A percentile compares a stretch with the other conserved stretches of the same genome.
Evolutionary conservation across 2,888 invertebrate species (phyloP).

Genomic region (Ectropis crepuscularia): DNA sequence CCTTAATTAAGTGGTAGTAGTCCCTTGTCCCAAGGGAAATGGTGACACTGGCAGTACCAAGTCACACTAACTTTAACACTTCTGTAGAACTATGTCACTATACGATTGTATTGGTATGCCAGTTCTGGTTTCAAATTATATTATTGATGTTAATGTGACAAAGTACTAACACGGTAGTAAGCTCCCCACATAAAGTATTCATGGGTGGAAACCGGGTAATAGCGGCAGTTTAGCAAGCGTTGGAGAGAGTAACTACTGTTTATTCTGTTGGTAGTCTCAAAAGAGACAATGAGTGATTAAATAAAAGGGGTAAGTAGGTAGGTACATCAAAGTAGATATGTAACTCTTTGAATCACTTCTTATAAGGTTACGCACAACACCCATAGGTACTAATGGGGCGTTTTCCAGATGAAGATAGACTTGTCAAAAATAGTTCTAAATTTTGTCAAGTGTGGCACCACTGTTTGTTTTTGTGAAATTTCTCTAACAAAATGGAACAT

Average conservation of each 20-base stretch:
- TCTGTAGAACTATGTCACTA: slow-evolving; percentile 6
- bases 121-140: not conserved
- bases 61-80: not conserved
- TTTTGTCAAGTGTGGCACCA: no score
- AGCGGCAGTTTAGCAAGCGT: slow-evolving; percentile 67
- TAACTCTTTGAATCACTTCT: no score
- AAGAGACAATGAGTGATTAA: not conserved
- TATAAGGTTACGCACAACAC: no score
- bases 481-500: no score
- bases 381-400: no score
- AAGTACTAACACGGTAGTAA: slow-evolving; percentile 2
- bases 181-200: slow-evolving; percentile 69
- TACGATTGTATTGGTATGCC: not conserved
- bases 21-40: slow-evolving; percentile 67
- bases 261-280: slow-evolving; percentile 36
- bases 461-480: no score
- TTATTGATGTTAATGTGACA: not conserved
- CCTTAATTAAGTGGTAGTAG: slow-evolving; percentile 80
- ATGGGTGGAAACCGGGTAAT: slow-evolving; percentile 74
- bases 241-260: slow-evolving; percentile 22
- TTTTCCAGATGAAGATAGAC: no score
- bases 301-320: not conserved
- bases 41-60: slow-evolving; percentile 60
- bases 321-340: not conserved
- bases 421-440: no score